Base-by-base conservation (phyloP, 2,888 invertebrate species). In the Chloroclysta siterata region DNA sequence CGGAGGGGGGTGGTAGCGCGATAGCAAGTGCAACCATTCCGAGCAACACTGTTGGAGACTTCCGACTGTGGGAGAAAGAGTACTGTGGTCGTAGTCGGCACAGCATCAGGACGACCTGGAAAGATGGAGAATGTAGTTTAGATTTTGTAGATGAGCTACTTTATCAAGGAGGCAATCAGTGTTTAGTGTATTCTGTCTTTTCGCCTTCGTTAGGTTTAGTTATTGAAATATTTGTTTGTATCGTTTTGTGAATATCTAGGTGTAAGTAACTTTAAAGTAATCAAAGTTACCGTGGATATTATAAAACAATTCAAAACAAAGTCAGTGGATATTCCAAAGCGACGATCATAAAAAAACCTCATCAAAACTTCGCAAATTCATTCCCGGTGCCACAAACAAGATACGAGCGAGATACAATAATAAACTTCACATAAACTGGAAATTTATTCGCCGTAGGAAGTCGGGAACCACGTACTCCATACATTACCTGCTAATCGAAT, bases 1-100 rank as follows among this genome's bases (percentile, higher is more conserved):
- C 98, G 71, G 98, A 98, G 11, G 99, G 99, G 11, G 99, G 99
- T 51, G 99, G 99, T 72, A 99, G 93, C 10, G 99, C 99, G 75
- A 99, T 98, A 72, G 99, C 99, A 77, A 99, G 85, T 5, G 97
- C 99, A 63, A 99, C 98, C 97, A 99, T 97, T 28, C 99, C 99
- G 75, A 99, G 90, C 36, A 98, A 94, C 7, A 97, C 96, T 13
- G 98, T 97, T 56, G 97, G 96, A 0, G 97, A 95, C 89, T 98
- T 98, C 79, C 98, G 95, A 72, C 97, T 96, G 89, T 98, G 97
- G 11, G 97, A 97, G 92, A 98, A 98, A 65, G 97, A 97, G 88
- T 98, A 97, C 90, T 99, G 98, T 15, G 98, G 98, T 83, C 99
- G 95, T 74, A 99, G 94, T 79, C 98, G 96, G 84, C 98, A 98